Conservation (phyloP, 2,113 vertebrate genomes). For the Dissostichus mawsoni region DNA sequence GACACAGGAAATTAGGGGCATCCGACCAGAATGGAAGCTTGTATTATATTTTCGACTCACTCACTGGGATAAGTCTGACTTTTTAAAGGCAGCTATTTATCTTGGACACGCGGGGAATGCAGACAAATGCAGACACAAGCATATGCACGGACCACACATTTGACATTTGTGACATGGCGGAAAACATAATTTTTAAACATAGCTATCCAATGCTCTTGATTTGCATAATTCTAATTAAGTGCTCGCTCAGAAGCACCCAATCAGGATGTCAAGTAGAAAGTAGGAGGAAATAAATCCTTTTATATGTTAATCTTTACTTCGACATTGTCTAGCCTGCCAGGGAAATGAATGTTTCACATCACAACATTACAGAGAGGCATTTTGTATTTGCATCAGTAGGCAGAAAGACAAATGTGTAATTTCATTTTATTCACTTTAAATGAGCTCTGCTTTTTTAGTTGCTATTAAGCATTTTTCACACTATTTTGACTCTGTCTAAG, state of each 20-base stretch:
- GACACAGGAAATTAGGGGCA: conserved; percentile 44
- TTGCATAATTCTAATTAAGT: conserved; percentile 80
- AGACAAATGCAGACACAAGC: not conserved
- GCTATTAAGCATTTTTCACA: conserved; percentile 31
- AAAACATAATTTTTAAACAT: conserved; percentile 29
- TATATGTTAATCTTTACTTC: conserved; percentile 72
- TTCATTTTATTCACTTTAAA: conserved; percentile 37
- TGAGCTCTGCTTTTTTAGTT: conserved; percentile 23
- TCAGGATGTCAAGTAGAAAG: conserved; percentile 61
- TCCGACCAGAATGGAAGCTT: conserved; percentile 22
- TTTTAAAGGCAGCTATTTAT: not conserved
- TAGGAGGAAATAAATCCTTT: conserved; percentile 61
- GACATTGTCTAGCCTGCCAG: conserved; percentile 52
- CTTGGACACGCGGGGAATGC: not conserved
- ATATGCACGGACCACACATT: conserved; percentile 1
- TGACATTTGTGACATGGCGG: conserved; percentile 23
- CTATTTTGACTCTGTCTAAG: conserved; percentile 25
- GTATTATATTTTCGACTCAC: not conserved
- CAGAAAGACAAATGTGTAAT: conserved; percentile 43
- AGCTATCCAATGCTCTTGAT: conserved; percentile 54
- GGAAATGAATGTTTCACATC: conserved; percentile 67
- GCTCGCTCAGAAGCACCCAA: conserved; percentile 58
- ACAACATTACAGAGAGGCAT: conserved; percentile 41
- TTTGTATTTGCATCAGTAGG: conserved; percentile 39
- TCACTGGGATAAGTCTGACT: conserved; percentile 19